These are phyloP conservation scores for Cryptoprocta ferox DNA, from an alignment of 2,797 vertebrate genomes.

Conservation along the genomic window DNA sequence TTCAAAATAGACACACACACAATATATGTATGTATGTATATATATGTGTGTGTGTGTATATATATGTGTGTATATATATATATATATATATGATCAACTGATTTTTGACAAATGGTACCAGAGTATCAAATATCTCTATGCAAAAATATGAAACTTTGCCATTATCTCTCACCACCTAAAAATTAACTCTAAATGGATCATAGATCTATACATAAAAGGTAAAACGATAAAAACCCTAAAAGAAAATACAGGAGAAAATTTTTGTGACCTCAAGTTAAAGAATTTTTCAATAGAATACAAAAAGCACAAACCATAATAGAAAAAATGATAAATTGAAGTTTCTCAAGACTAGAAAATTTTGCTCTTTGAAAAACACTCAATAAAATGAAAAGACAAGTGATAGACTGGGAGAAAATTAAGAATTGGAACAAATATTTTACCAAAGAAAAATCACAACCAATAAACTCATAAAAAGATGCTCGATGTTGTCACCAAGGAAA, in stretches of 20 bases:
- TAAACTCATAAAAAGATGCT: background rate
- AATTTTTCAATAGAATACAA: background rate
- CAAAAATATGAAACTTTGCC: background rate
- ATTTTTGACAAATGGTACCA: background rate
- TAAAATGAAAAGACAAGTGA: background rate
- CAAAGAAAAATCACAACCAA: background rate
- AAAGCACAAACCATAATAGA: background rate
- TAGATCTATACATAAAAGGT: background rate
- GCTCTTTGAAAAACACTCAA: background rate
- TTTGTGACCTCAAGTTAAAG: background rate
- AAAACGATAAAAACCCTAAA: background rate
- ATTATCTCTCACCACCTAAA: background rate
- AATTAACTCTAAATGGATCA: background rate
- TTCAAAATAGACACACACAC: background rate
- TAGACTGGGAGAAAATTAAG: background rate
- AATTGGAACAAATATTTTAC: background rate
- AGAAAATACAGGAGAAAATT: constrained; percentile 26
- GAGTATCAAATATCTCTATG: background rate
- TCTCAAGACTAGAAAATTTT: background rate
- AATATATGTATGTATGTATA: too few relatives aligned
- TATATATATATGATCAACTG: background rate
- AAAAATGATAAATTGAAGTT: background rate
- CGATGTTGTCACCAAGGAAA: background rate
- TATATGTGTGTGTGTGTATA: too few relatives aligned
- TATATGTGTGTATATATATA: too few relatives aligned